Percentiles rank a stretch among this genome's conserved stretches.
phyloP scores from a whole-genome alignment of 2,113 vertebrate genomes.

The Nothoprocta pentlandii region DNA sequence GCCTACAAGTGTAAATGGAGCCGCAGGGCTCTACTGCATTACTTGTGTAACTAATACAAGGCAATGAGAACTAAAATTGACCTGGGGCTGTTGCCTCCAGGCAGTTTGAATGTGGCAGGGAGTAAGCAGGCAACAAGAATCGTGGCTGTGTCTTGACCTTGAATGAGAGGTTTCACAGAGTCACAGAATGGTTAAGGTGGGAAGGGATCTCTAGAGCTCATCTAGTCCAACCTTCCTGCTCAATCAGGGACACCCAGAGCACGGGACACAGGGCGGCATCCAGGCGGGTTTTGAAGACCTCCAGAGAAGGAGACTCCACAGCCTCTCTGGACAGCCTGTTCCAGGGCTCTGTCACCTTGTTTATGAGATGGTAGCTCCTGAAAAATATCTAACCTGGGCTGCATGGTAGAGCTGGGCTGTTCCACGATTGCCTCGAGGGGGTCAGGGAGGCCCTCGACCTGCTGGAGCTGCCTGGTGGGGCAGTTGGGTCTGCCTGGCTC shows the following conservation, averaged over 20 bases:
- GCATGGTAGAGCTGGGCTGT: not conserved
- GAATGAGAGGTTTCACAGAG: not conserved
- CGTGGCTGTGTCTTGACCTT: rapidly evolving
- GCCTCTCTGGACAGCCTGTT: too few species aligned
- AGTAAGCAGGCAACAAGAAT: not conserved
- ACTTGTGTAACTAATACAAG: not conserved
- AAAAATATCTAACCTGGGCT: not conserved
- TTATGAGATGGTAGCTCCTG: not conserved
- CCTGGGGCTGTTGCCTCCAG: not conserved
- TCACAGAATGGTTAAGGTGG: too few species aligned
- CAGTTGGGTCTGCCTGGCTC: not conserved
- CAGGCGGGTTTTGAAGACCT: too few species aligned
- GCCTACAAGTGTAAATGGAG: not conserved
- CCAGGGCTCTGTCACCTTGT: too few species aligned
- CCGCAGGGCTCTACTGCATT: not conserved
- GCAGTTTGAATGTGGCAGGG: not conserved
- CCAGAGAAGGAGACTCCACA: too few species aligned
- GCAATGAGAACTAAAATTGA: not conserved
- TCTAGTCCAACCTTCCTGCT: too few species aligned
- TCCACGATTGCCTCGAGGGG: not conserved
- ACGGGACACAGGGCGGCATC: too few species aligned
- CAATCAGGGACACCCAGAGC: too few species aligned
- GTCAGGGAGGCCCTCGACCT: not conserved
- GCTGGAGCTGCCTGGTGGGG: not conserved
- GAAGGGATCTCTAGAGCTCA: too few species aligned